Evolutionary conservation across 2,113 vertebrate genomes (phyloP).

Genomic region (Prionailurus viverrinus): DNA sequence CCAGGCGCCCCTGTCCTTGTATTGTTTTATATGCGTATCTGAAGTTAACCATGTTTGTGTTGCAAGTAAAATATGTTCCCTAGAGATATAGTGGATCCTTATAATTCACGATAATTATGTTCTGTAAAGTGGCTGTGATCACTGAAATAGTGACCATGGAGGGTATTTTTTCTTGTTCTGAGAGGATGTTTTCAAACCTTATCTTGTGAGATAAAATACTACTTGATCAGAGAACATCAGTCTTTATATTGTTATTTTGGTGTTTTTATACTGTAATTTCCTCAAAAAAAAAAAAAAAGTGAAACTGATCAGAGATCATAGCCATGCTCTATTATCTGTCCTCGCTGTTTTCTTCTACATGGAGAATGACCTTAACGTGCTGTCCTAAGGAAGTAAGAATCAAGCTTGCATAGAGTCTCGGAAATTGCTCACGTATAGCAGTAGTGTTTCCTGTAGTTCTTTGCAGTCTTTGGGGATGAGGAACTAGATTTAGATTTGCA

Average conservation of each 20-base stretch:
- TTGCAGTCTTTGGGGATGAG: background rate
- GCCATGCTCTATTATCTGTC: background rate
- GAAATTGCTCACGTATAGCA: background rate
- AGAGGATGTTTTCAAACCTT: constrained; percentile 48
- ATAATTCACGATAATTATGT: background rate
- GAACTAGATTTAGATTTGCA: constrained; percentile 30
- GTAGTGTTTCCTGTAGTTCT: background rate
- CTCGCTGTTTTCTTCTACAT: background rate
- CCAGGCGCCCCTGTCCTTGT: background rate
- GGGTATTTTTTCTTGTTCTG: background rate
- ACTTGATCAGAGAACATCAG: background rate
- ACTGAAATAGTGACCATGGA: background rate
- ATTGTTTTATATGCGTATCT: background rate
- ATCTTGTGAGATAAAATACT: constrained; percentile 47
- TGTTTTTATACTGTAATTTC: background rate
- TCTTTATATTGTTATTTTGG: background rate
- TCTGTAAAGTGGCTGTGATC: background rate
- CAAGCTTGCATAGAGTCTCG: background rate
- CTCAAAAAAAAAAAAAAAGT: background rate
- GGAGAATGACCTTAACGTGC: background rate
- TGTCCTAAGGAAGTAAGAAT: background rate
- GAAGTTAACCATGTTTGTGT: constrained; percentile 28
- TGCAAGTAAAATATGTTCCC: background rate
- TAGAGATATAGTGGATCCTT: background rate
- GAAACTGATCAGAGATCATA: background rate